These are phyloP conservation scores for Procapra przewalskii DNA, from an alignment of 2,113 vertebrate genomes.

Conservation along the genomic window DNA sequence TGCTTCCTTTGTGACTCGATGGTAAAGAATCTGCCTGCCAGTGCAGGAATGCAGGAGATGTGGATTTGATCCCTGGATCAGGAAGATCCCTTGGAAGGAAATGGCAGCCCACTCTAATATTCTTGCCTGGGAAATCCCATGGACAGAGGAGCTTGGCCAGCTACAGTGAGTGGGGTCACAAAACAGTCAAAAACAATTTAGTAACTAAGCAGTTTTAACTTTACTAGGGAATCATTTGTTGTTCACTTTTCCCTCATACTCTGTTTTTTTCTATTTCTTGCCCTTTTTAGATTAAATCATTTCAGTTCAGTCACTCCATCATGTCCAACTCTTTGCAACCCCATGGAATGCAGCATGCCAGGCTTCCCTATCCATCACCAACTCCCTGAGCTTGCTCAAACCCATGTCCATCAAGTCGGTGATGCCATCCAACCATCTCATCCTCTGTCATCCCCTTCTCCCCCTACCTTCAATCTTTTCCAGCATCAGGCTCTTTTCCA, in stretches of 20 bases:
- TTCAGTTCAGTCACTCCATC: not conserved
- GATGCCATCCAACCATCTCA: too few species aligned
- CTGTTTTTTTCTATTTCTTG: not conserved
- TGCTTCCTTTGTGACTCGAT: not conserved
- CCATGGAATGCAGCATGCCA: not conserved
- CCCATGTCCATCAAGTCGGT: too few species aligned
- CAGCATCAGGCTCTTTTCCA: too few species aligned
- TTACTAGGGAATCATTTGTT: not conserved
- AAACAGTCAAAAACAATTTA: not conserved
- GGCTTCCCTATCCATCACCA: not conserved
- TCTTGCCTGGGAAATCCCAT: not conserved
- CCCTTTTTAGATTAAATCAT: not conserved
- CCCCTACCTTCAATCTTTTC: too few species aligned
- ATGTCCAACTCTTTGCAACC: not conserved
- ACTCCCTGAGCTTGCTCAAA: too few species aligned
- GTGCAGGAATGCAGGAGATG: not conserved
- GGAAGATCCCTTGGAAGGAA: not conserved
- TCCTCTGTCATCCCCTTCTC: too few species aligned
- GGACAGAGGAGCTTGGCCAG: not conserved
- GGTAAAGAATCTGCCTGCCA: not conserved
- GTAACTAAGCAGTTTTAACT: not conserved
- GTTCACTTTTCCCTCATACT: not conserved
- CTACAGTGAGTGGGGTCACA: not conserved
- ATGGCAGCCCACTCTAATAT: not conserved
- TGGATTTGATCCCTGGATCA: not conserved